A percentile compares a stretch with the other conserved stretches of the same genome.
These are phyloP conservation scores for Bursaphelenchus mucronatus DNA, from an alignment of 1,140 invertebrate genomes.

Conservation along the genomic window DNA sequence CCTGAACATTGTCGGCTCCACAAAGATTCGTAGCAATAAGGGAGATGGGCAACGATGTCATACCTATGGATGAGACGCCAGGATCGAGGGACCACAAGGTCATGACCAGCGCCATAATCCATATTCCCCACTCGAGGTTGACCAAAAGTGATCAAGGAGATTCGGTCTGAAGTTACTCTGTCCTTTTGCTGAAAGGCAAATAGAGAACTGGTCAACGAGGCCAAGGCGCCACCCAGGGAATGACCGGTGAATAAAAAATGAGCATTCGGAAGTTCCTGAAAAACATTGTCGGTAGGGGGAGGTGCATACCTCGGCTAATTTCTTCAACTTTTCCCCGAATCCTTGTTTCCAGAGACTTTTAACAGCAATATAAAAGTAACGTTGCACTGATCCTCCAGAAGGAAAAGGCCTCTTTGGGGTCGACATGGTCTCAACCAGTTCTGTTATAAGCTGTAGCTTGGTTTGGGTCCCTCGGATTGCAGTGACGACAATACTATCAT, in stretches of 20 bases:
- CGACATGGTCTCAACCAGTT: conserved; percentile 48
- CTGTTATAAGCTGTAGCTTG: conserved; percentile 38
- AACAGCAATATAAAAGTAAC: conserved; percentile 41
- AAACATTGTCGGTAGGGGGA: not conserved
- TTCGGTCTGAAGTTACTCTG: conserved; percentile 2
- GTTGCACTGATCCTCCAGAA: conserved; percentile 43
- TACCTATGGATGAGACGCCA: conserved; percentile 47
- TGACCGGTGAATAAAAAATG: conserved; percentile 44
- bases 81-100: conserved; percentile 40
- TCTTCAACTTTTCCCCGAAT: conserved; percentile 23
- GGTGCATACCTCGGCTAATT: conserved; percentile 6
- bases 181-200: conserved; percentile 42
- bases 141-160: conserved; percentile 37
- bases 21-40: conserved; percentile 44
- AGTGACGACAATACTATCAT: conserved; percentile 36
- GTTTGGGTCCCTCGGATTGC: conserved; percentile 38
- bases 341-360: conserved; percentile 21
- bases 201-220: conserved; percentile 44
- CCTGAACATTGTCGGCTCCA: conserved; percentile 9
- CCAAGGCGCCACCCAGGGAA: conserved; percentile 42
- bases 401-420: conserved; percentile 41
- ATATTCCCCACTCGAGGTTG: conserved; percentile 47
- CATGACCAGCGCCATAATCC: conserved; percentile 39
- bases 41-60: conserved; percentile 46
- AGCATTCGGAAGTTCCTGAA: conserved; percentile 30